These are phyloP conservation scores for Yponomeuta plumbellus DNA, from an alignment of 2,888 invertebrate genomes.

Conservation along the genomic window DNA sequence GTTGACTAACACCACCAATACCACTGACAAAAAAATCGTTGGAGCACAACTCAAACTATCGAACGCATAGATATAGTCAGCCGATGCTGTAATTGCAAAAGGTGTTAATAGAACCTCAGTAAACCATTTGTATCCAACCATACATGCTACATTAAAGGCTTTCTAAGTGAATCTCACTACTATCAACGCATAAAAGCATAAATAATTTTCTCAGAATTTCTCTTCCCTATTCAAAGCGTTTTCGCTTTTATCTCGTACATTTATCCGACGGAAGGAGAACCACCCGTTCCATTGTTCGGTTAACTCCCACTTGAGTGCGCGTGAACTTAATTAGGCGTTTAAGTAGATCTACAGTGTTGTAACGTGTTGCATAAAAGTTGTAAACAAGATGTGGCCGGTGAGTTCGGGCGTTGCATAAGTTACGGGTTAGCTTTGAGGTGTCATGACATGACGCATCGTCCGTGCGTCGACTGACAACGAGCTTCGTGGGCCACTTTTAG, in stretches of 20 bases:
- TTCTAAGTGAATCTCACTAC: constrained; percentile 1
- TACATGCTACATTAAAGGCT: background rate
- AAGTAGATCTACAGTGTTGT: constrained; percentile 5
- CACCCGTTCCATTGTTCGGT: background rate
- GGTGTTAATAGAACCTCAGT: too few relatives aligned
- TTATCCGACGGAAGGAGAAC: background rate
- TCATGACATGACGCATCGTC: constrained; percentile 49
- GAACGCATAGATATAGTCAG: too few relatives aligned
- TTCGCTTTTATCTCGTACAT: background rate
- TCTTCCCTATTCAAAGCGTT: constrained; percentile 8
- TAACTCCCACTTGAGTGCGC: background rate
- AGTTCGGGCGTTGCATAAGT: constrained; percentile 54
- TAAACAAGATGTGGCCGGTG: constrained; percentile 8
- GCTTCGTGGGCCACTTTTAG: constrained; percentile 50
- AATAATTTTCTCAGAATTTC: constrained; percentile 14
- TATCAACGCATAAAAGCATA: constrained; percentile 4
- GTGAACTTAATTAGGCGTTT: background rate
- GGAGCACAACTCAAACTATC: background rate
- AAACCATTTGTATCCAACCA: background rate
- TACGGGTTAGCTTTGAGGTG: constrained; percentile 41
- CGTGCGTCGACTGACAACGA: constrained; percentile 48
- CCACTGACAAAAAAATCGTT: background rate
- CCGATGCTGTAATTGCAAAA: too few relatives aligned
- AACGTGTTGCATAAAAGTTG: constrained; percentile 17
- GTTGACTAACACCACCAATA: background rate